Conservation (phyloP, 2,888 invertebrate species). For the Drosophila antonietae region DNA sequence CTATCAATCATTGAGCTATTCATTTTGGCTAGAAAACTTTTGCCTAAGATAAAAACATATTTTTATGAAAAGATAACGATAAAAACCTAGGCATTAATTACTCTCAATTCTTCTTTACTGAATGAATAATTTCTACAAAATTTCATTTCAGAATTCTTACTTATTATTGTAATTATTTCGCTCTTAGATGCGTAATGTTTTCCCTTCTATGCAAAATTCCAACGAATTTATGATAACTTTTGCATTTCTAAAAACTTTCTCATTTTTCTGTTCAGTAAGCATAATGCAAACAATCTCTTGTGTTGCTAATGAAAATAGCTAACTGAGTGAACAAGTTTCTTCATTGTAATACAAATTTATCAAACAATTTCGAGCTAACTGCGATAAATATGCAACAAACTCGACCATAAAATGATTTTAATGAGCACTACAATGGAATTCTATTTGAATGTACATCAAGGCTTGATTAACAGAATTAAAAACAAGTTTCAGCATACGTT, state of each 20-base stretch:
- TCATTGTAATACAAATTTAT: background rate
- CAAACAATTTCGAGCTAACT: background rate
- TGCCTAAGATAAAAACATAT: background rate
- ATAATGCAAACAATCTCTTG: background rate
- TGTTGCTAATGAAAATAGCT: background rate
- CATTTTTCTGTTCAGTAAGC: constrained; percentile 3
- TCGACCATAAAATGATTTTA: background rate
- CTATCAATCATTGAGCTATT: background rate
- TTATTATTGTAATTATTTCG: background rate
- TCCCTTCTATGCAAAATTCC: background rate
- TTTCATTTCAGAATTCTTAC: background rate
- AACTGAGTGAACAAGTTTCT: background rate
- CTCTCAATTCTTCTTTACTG: background rate
- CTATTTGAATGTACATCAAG: background rate
- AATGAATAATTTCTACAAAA: background rate
- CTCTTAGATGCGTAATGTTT: too few species aligned
- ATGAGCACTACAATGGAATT: background rate
- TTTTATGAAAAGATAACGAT: background rate
- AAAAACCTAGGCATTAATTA: background rate
- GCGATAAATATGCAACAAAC: background rate
- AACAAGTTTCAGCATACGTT: background rate
- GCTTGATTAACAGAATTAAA: background rate
- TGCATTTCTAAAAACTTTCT: background rate
- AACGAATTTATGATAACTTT: background rate
- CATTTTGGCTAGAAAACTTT: background rate